These are phyloP conservation scores for Paracanthobrama guichenoti DNA, from an alignment of 2,113 vertebrate genomes.

Conservation along the genomic window DNA sequence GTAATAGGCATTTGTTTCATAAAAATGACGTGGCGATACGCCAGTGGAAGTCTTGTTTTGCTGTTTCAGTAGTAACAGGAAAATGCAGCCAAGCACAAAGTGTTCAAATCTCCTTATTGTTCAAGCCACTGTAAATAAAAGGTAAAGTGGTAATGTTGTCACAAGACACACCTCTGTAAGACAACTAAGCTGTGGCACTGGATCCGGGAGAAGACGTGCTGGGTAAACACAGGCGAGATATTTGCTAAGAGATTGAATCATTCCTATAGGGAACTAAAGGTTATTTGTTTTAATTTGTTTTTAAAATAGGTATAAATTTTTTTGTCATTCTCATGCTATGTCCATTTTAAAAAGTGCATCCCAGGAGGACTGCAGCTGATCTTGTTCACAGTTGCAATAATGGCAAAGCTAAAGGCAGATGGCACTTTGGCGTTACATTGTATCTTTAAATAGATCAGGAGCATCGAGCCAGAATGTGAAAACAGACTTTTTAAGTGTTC, in stretches of 20 bases:
- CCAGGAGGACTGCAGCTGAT: background rate
- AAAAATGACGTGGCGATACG: background rate
- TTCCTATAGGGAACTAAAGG: background rate
- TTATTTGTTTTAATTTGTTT: background rate
- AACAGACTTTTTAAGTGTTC: slow-evolving; percentile 15
- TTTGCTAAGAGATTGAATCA: slow-evolving; percentile 31
- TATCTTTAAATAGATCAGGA: slow-evolving; percentile 40
- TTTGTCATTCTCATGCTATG: background rate
- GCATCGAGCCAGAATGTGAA: slow-evolving; percentile 20
- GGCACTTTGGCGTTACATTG: slow-evolving; percentile 1
- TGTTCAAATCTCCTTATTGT: background rate
- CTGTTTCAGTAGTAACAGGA: background rate
- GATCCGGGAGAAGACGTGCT: slow-evolving; percentile 63
- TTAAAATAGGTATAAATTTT: background rate
- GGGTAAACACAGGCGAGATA: slow-evolving; percentile 37
- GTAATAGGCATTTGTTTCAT: background rate
- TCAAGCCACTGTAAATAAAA: slow-evolving; percentile 32
- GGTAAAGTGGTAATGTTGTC: slow-evolving; percentile 29
- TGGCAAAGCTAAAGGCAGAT: slow-evolving; percentile 35
- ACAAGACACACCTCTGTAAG: slow-evolving; percentile 64
- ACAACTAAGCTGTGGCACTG: slow-evolving; percentile 57
- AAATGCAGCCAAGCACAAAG: background rate
- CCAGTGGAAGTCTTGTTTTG: background rate
- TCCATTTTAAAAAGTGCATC: background rate
- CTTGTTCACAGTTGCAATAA: slow-evolving; percentile 26